Conservation (phyloP, 2,888 invertebrate genomes). For the Amiota mariae region DNA sequence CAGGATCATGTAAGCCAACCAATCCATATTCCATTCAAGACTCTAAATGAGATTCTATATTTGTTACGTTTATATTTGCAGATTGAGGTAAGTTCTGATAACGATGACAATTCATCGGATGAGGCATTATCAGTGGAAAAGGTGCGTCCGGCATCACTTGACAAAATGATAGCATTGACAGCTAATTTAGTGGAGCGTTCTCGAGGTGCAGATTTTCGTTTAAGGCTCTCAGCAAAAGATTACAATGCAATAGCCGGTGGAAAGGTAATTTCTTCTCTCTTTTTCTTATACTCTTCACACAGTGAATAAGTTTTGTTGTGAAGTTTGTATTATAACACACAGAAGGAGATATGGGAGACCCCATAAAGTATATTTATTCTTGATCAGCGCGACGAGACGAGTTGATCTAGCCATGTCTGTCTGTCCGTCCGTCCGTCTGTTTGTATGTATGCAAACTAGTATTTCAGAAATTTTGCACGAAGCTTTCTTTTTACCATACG, state of each 20-base stretch:
- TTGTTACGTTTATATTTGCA: constrained; percentile 39
- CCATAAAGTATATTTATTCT: too few relatives aligned
- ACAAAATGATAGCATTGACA: constrained; percentile 95
- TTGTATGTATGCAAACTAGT: too few relatives aligned
- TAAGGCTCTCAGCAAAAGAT: constrained; percentile 85
- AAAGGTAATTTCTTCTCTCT: constrained; percentile 80
- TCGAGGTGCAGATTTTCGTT: constrained; percentile 82
- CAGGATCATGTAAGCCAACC: constrained; percentile 79
- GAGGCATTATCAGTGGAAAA: constrained; percentile 78
- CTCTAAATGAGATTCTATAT: not conserved
- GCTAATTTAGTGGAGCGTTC: constrained; percentile 92
- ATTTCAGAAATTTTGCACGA: too few relatives aligned
- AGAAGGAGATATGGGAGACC: too few relatives aligned
- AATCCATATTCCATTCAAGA: not conserved
- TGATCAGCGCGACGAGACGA: too few relatives aligned
- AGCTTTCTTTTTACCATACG: too few relatives aligned
- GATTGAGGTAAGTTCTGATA: constrained; percentile 74
- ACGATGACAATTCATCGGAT: constrained; percentile 75
- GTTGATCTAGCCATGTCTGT: too few relatives aligned
- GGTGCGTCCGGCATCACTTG: constrained; percentile 90
- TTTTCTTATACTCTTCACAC: too few relatives aligned
- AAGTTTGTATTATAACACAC: too few relatives aligned
- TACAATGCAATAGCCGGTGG: constrained; percentile 88
- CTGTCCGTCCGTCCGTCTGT: too few relatives aligned
- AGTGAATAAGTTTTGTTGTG: too few relatives aligned